Evolutionary conservation across 2,113 vertebrate genomes (phyloP).

Genomic region (Ophiodon elongatus): DNA sequence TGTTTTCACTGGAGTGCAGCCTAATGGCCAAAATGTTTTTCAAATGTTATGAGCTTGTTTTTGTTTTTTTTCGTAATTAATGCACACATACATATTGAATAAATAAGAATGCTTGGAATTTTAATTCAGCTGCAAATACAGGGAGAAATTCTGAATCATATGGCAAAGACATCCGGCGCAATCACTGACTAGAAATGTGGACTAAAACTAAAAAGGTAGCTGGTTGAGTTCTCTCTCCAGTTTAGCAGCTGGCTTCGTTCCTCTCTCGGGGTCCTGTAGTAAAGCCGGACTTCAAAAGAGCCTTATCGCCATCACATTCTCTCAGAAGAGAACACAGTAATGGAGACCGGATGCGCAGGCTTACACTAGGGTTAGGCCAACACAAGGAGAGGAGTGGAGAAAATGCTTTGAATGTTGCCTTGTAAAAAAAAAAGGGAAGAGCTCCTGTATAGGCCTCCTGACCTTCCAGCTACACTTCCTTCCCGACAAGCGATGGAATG

Average conservation of each 20-base stretch:
- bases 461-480: conserved; percentile 77
- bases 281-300: conserved; percentile 72
- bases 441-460: conserved; percentile 70
- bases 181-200: not conserved
- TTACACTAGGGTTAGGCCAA: conserved; percentile 66
- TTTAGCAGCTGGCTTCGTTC: conserved; percentile 30
- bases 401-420: conserved; percentile 79
- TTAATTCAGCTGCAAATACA: not conserved
- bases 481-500: conserved; percentile 75
- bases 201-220: not conserved
- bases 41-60: conserved; percentile 8
- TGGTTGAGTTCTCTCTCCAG: not conserved
- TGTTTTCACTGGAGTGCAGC: conserved; percentile 73
- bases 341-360: conserved; percentile 73
- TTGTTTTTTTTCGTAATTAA: not conserved
- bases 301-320: conserved; percentile 65
- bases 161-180: not conserved
- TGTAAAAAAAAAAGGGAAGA: conserved; percentile 76
- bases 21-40: conserved; percentile 31
- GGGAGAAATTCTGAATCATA: not conserved
- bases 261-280: conserved; percentile 41
- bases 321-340: conserved; percentile 70
- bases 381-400: conserved; percentile 67
- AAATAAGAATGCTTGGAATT: not conserved
- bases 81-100: conserved; percentile 5